Evolutionary conservation across 2,113 vertebrate genomes (phyloP), one percentile per base, ranked within the genome.

Genomic region (Embiotoca jacksoni): DNA sequence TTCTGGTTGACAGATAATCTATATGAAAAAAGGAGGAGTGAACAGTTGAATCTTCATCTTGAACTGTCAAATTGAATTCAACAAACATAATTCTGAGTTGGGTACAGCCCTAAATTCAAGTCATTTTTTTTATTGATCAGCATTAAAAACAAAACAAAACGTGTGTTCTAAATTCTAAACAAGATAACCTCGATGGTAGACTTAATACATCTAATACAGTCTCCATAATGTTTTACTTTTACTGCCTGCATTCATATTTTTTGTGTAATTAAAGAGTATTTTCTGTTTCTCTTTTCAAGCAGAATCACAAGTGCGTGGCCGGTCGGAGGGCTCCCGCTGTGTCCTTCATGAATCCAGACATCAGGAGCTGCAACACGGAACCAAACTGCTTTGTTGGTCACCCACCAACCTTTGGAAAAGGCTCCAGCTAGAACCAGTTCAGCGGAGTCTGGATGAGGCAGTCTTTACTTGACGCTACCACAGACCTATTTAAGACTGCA

Each of bases 241-340:
- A 62, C 77, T 7, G 2, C 16, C 3, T 57, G 30, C 50, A 2
- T 63, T 13, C 10, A 15, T 68, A 14, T 50, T 50, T 2, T 23
- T n/a, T 53, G 23, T 58, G 11, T 10, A 30, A 39, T 58, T 23
- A 23, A 23, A 23, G 23, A 23, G 23, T 23, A 1, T 23, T 58
- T 55, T 78, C 14, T 62, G 7, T 80, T 71, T 65, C 15, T 44
- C 53, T 8, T 69, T 53, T 77, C 5, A 0, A 15, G n/a, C 80
- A 63, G 49, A 68, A 60, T 64, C 46, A 8, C 14, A 2, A 9
- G 30, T 37, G 23, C 56, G 61, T 47, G 55, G 59, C 63, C 41
- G 7, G 23, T 23, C 15, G 7, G 54, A 50, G 15, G 66, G 50
- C 33, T 71, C 15, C 6, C 14, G 1, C 31, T 37, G 52, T 23